Conservation (phyloP, 2,797 vertebrate genomes). For the Austrolebias charrua region DNA sequence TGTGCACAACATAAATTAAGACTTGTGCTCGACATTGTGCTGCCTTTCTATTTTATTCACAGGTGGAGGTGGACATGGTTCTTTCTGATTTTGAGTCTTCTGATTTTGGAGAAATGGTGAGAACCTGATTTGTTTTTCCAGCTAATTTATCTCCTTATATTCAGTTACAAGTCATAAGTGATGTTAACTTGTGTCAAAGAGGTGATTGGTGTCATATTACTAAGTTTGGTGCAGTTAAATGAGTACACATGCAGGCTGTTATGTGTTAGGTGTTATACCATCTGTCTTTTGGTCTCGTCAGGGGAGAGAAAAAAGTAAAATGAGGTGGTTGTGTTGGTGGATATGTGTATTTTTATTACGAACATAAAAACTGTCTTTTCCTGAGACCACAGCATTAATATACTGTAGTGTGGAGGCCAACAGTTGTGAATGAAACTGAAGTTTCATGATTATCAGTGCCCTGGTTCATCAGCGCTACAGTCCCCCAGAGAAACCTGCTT, state of each 20-base stretch:
- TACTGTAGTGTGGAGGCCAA: too few species aligned
- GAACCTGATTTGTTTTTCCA: slow-evolving; percentile 2
- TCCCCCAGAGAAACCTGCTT: too few species aligned
- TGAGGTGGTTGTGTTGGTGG: not conserved
- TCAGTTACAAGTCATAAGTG: too few species aligned
- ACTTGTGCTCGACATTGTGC: too few species aligned
- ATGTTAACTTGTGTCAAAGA: too few species aligned
- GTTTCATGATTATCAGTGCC: too few species aligned
- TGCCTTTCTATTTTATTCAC: slow-evolving; percentile 24
- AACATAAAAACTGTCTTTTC: slow-evolving; percentile 6
- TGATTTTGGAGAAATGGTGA: slow-evolving; percentile 97
- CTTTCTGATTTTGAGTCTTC: slow-evolving; percentile 94
- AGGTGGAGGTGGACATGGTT: slow-evolving; percentile 91
- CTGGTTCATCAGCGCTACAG: too few species aligned
- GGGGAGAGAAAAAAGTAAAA: slow-evolving; percentile 18
- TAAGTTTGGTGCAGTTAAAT: too few species aligned
- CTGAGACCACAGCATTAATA: not conserved
- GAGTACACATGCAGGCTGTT: not conserved
- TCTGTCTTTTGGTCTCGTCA: not conserved
- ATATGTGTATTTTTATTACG: slow-evolving; percentile 30
- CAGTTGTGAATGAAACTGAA: too few species aligned
- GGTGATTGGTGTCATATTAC: not conserved
- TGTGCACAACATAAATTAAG: not conserved
- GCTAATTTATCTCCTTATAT: too few species aligned
- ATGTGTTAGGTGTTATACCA: slow-evolving; percentile 5